Evolutionary conservation across 2,113 vertebrate genomes (phyloP).

Genomic region (Mus spicilegus): DNA sequence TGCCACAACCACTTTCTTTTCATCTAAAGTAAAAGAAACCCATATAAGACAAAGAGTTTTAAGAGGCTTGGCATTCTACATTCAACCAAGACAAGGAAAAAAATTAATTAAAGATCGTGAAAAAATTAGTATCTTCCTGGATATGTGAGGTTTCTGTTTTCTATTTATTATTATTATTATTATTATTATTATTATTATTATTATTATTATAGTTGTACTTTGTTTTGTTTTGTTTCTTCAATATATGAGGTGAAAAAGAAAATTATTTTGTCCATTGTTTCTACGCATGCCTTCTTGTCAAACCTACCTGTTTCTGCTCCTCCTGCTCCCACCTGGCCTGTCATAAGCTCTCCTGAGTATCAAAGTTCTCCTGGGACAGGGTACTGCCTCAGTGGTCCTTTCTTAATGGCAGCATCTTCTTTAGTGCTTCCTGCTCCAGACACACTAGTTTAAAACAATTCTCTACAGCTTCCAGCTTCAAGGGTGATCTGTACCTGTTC

Average conservation of each 20-base stretch:
- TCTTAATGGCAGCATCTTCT: neutral
- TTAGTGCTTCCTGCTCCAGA: neutral
- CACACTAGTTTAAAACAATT: neutral
- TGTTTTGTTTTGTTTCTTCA: neutral
- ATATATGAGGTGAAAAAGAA: neutral
- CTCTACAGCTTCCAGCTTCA: neutral
- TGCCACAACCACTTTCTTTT: constrained; percentile 43
- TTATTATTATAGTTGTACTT: neutral
- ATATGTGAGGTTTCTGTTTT: neutral
- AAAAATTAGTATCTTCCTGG: constrained; percentile 30
- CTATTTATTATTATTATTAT: neutral
- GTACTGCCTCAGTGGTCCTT: neutral
- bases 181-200: too few relatives aligned
- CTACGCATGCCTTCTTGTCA: constrained; percentile 17
- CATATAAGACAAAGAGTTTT: constrained; percentile 34
- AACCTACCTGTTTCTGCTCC: neutral
- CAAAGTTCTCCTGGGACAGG: neutral
- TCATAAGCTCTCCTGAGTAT: neutral
- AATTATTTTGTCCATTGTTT: neutral
- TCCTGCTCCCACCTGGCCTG: neutral
- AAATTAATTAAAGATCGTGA: constrained; percentile 6
- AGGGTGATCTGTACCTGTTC: neutral
- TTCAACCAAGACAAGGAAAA: neutral
- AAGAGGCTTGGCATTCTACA: constrained; percentile 41
- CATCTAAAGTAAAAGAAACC: constrained; percentile 43